Evolutionary conservation across 2,797 vertebrate species (phyloP), one percentile per base, ranked within the genome.

Genomic region (Acipenser transmontanus): DNA sequence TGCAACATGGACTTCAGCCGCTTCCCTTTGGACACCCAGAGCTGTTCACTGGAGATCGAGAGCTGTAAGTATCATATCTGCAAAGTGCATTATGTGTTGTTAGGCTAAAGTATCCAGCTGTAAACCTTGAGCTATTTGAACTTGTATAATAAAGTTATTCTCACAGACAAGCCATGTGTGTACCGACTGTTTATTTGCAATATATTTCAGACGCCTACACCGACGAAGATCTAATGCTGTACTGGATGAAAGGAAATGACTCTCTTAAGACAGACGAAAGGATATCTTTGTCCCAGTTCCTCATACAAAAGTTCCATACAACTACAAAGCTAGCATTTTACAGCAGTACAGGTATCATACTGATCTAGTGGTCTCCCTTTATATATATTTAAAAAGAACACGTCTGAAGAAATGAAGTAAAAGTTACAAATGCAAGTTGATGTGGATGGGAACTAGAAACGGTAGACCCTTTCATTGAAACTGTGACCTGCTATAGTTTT

Each of bases 1-100:
- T 98, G 96, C 82, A 98, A 98, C 82, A 99, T 99, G 96, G 95
- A 98, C 83, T 94, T 99, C 61, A 98, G 95, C 72, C 92, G 94
- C 20, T 99, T 98, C 76, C 96, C 96, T 1, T 83, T 99, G 82
- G 97, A 99, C 82, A 98, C 96, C 0, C 97, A 99, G 71, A 98
- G 94, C 0, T 99, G 96, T 76, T 98, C 96, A 0, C 82, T 99
- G 65, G 96, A 98, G 85, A 98, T 98, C 20, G 97, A 99, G 85
- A 99, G 97, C 84, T 99, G 96, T 99, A 89, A 93, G 96, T 94
- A 80, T 48, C 59, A 7, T 56, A 56, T 49, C 14, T 6, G 1
- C 14, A 12, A 6, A 11, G 8, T 8, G 8, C 4, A n/a, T 52
- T 54, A 54, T 8, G 51, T 54, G 51, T n/a, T 54, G 51, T n/a